These are phyloP conservation scores for Thecophora atra DNA, from an alignment of 2,888 invertebrate species.

Conservation along the genomic window DNA sequence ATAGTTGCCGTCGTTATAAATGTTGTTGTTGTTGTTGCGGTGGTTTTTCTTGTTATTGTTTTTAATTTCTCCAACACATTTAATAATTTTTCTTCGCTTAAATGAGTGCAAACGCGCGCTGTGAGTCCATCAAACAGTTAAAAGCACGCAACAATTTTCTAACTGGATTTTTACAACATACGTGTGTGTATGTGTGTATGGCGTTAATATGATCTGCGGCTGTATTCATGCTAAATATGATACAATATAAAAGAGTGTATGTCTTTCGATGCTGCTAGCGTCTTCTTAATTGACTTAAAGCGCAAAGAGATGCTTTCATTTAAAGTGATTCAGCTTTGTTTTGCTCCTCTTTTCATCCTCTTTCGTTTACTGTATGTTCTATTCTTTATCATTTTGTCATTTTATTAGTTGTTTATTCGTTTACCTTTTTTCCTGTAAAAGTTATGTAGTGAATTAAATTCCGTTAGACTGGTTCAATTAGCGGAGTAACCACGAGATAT, in stretches of 20 bases:
- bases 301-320: too few relatives aligned
- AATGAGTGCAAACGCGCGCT: constrained; percentile 30
- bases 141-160: constrained; percentile 23
- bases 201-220: not conserved
- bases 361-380: not conserved
- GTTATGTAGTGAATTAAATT: not conserved
- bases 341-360: not conserved
- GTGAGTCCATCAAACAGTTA: constrained; percentile 19
- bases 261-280: too few relatives aligned
- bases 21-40: not conserved
- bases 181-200: not conserved
- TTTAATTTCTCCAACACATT: constrained; percentile 42
- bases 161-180: not conserved
- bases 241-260: too few relatives aligned
- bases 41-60: too few relatives aligned
- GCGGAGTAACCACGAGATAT: not conserved
- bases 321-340: not conserved
- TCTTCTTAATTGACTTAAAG: too few relatives aligned
- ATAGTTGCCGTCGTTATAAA: not conserved
- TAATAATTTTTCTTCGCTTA: constrained; percentile 35
- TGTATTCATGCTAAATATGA: not conserved
- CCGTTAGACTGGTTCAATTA: constrained; percentile 19
- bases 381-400: constrained; percentile 8
- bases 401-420: not conserved
- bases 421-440: not conserved